A percentile compares a stretch with the other conserved stretches of the same genome.
These are phyloP conservation scores for roundworm (Caenorhabditis elegans) DNA, from an alignment of 1,140 invertebrate genomes.

Conservation along the genomic window WBcel235 BX284604.4:12408501-12409000, in stretches of 20 bases:
- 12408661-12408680: neutral
- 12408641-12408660: slow-evolving; percentile 20
- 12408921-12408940: no score
- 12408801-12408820: neutral
- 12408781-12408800: neutral
- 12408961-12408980: neutral
- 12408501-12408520: neutral
- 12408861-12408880: no score
- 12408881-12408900: no score
- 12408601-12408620: neutral
- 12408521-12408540: neutral
- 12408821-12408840: neutral
- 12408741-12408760: no score
- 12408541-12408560: neutral
- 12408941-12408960: no score
- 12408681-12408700: neutral
- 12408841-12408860: neutral
- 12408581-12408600: neutral
- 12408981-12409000: neutral
- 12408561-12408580: neutral
- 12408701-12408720: no score
- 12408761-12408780: no score
- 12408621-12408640: neutral
- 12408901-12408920: no score
- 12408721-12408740: no score